Percentiles rank a stretch among this genome's conserved stretches.
Evolutionary conservation across 2,888 invertebrate genomes (phyloP).

Genomic region (Athalia rosae): DNA sequence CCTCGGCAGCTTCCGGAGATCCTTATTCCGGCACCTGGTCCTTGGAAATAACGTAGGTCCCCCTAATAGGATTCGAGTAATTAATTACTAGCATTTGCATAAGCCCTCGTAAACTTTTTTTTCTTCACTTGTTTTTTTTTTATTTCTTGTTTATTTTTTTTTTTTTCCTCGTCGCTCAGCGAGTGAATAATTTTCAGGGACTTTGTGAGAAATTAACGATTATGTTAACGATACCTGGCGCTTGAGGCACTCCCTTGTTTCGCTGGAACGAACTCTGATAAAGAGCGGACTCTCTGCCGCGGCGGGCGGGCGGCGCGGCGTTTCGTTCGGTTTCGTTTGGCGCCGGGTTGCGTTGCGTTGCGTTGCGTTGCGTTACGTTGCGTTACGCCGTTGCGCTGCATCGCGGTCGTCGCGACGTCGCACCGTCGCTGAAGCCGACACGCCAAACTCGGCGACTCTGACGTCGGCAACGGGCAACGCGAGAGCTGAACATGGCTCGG

Average conservation of each 20-base stretch:
- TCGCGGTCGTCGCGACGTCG: conserved; percentile 28
- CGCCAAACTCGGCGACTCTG: conserved; percentile 16
- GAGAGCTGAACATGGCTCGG: conserved; percentile 48
- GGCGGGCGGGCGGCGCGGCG: too few species aligned
- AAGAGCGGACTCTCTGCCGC: background rate
- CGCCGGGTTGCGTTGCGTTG: conserved; percentile 51
- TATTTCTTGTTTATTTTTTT: conserved; percentile 50
- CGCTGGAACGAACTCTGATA: conserved; percentile 32
- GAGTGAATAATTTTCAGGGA: conserved; percentile 46
- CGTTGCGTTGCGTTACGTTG: conserved; percentile 56
- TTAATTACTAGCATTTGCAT: conserved; percentile 70
- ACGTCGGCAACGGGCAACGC: background rate
- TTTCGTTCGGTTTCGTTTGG: background rate
- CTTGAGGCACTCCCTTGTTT: conserved; percentile 16
- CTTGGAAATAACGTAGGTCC: conserved; percentile 28
- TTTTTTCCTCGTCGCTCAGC: conserved; percentile 51
- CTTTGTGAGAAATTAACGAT: conserved; percentile 58
- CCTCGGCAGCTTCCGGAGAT: conserved; percentile 10
- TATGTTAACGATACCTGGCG: conserved; percentile 60
- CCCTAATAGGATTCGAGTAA: conserved; percentile 68
- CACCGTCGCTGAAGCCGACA: conserved; percentile 19
- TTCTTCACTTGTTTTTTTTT: conserved; percentile 45
- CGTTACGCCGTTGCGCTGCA: conserved; percentile 12
- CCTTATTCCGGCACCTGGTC: conserved; percentile 41
- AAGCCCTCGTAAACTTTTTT: conserved; percentile 64